phyloP scores from a whole-genome alignment of 92 coral and sea anemone genomes.

The Epizoanthus ramosus region DNA sequence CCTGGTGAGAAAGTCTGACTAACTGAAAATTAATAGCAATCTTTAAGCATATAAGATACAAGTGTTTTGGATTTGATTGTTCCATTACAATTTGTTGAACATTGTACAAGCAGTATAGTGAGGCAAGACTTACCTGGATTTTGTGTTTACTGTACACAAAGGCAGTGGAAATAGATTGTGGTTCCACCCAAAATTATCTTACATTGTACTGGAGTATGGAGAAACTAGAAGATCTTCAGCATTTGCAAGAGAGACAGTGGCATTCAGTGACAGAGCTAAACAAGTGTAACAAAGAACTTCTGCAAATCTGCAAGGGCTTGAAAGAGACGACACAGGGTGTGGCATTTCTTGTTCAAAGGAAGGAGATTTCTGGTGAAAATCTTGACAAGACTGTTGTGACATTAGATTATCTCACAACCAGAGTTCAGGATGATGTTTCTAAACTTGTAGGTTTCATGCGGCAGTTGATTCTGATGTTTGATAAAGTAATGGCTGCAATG shows the following conservation, averaged over 20 bases:
- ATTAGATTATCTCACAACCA: conserved; percentile 70
- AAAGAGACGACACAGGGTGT: conserved; percentile 52
- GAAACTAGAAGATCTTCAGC: conserved; percentile 63
- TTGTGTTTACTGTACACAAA: no score
- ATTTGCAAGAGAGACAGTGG: conserved; percentile 70
- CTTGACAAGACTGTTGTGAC: conserved; percentile 66
- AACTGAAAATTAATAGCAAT: no score
- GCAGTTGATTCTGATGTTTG: conserved; percentile 83
- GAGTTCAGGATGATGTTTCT: conserved; percentile 71
- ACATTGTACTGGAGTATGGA: conserved; percentile 39
- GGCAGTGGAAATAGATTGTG: no score
- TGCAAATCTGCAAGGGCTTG: conserved; percentile 63
- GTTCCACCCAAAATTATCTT: no score
- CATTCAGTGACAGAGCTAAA: conserved; percentile 70
- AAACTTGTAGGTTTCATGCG: conserved; percentile 82
- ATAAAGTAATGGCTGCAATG: conserved; percentile 85
- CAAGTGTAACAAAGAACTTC: conserved; percentile 64
- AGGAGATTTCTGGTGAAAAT: conserved; percentile 53
- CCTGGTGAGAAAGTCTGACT: no score
- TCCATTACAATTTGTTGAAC: no score
- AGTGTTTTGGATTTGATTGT: no score
- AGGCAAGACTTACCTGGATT: no score
- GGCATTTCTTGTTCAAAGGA: conserved; percentile 48
- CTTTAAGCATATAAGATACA: no score
- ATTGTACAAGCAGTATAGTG: no score